Evolutionary conservation across 2,113 vertebrate species (phyloP).

Genomic region (Gavia stellata): DNA sequence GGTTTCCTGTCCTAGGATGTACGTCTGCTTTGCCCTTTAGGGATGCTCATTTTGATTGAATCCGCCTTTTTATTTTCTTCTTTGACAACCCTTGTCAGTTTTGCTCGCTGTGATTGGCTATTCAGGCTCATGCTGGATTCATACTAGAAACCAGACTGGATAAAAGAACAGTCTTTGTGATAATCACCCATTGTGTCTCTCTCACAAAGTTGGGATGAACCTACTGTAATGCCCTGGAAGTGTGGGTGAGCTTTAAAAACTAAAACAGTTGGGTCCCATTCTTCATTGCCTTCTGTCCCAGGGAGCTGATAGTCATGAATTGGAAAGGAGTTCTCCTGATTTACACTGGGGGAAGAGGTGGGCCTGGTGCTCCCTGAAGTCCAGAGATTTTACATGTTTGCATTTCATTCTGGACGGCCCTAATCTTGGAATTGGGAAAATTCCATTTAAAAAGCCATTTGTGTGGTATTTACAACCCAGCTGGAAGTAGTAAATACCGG

Average conservation of each 20-base stretch:
- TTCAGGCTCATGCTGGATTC: background rate
- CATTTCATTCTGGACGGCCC: background rate
- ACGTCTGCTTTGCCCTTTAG: background rate
- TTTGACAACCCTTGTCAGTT: background rate
- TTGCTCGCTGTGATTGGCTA: background rate
- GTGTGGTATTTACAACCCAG: constrained; percentile 51
- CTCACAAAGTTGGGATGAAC: background rate
- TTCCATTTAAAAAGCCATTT: constrained; percentile 53
- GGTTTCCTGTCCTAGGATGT: background rate
- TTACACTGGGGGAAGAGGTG: background rate
- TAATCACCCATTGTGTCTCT: constrained; percentile 28
- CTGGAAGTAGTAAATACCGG: constrained; percentile 61
- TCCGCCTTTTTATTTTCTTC: background rate
- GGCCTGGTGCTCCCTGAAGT: background rate
- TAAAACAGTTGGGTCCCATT: background rate
- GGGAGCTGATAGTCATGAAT: background rate
- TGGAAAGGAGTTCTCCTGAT: background rate
- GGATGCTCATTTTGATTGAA: background rate
- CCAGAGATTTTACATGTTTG: background rate
- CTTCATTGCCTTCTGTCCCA: background rate
- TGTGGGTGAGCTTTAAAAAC: background rate
- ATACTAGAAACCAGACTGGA: background rate
- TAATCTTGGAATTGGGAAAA: constrained; percentile 9
- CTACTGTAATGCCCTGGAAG: background rate
- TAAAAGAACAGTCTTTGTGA: background rate